Conservation (phyloP, 2,797 vertebrate genomes). For the Microctenopoma steveboyesi region DNA sequence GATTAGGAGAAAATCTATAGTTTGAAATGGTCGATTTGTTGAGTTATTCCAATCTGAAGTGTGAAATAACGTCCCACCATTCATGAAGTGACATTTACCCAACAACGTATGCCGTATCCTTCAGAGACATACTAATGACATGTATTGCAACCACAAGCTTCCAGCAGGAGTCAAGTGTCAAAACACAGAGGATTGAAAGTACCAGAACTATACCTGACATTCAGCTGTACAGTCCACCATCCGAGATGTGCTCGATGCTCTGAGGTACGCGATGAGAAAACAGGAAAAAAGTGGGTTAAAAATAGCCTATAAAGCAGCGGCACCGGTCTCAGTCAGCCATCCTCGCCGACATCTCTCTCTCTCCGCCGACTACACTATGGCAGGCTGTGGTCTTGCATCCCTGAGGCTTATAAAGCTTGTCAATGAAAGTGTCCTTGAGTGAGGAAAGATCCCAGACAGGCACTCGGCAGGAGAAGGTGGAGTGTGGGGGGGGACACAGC, state of each 20-base stretch:
- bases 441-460: conserved; percentile 58
- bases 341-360: conserved; percentile 52
- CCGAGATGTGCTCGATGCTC: conserved; percentile 49
- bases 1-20: not conserved
- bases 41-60: not conserved
- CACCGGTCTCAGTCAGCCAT: conserved; percentile 65
- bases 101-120: conserved; percentile 2
- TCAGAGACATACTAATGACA: conserved; percentile 19
- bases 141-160: conserved; percentile 10
- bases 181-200: conserved; percentile 19
- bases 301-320: conserved; percentile 40
- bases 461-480: conserved; percentile 31
- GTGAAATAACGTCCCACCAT: not conserved
- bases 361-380: conserved; percentile 52
- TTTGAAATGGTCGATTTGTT: not conserved
- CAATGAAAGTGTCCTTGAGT: conserved; percentile 64
- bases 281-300: conserved; percentile 27
- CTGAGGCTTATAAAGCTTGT: conserved; percentile 63
- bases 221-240: conserved; percentile 70
- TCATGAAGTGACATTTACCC: conserved; percentile 13
- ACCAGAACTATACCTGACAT: conserved; percentile 71
- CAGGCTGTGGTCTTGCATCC: conserved; percentile 64
- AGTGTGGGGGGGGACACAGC: conserved; percentile 3
- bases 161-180: conserved; percentile 20
- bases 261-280: conserved; percentile 18